These are phyloP conservation scores for Mesoclemmys tuberculata DNA, from an alignment of 2,113 vertebrate genomes.

Conservation along the genomic window DNA sequence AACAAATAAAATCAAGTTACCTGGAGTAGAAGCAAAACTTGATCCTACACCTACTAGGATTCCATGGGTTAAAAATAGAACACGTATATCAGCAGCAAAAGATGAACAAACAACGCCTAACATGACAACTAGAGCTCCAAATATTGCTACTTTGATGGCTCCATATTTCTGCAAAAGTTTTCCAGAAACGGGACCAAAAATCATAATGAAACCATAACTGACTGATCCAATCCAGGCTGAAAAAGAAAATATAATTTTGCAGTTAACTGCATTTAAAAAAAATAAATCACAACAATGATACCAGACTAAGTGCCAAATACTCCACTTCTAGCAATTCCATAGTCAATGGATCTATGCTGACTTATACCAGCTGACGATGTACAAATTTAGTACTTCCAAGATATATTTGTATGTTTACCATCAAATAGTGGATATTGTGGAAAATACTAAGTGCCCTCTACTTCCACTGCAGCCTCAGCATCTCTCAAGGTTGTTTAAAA, in stretches of 20 bases:
- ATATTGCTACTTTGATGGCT: background rate
- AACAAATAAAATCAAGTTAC: background rate
- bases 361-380: background rate
- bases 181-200: constrained; percentile 39
- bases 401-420: background rate
- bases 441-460: background rate
- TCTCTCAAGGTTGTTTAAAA: background rate
- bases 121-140: background rate
- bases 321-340: background rate
- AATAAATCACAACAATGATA: background rate
- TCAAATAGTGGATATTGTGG: background rate
- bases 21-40: constrained; percentile 20
- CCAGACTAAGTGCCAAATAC: background rate
- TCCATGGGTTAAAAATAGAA: constrained; percentile 34
- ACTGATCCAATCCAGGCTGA: constrained; percentile 1
- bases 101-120: constrained; percentile 28
- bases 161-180: background rate
- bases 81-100: background rate
- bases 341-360: background rate
- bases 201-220: constrained; percentile 20
- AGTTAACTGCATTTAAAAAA: background rate
- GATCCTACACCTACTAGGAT: constrained; percentile 19
- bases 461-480: background rate
- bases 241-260: background rate
- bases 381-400: background rate